Conservation (phyloP, 2,113 vertebrate species). For the Hemicordylus capensis region DNA sequence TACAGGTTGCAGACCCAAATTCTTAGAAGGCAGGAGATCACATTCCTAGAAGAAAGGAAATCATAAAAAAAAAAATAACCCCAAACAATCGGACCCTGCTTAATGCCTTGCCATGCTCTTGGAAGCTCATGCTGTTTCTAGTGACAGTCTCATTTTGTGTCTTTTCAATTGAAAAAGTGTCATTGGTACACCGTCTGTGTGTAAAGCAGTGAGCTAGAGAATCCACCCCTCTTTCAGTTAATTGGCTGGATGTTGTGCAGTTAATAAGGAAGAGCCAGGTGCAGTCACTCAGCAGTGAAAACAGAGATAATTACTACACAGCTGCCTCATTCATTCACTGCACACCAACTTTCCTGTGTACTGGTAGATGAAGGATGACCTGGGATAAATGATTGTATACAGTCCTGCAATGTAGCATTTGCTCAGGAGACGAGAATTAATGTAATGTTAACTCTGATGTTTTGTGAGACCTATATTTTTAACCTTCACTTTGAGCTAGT, state of each 20-base stretch:
- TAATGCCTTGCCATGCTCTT: neutral
- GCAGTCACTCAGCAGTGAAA: constrained; percentile 25
- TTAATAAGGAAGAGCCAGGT: constrained; percentile 24
- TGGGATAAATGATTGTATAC: constrained; percentile 4
- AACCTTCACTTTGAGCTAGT: neutral
- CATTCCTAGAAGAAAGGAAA: too few relatives aligned
- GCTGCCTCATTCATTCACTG: constrained; percentile 21
- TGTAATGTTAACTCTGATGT: neutral
- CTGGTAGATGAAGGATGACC: constrained; percentile 19
- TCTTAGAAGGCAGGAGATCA: neutral
- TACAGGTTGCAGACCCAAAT: neutral
- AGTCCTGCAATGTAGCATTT: neutral
- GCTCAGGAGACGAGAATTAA: neutral
- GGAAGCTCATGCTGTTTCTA: neutral
- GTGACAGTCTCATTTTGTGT: too few relatives aligned
- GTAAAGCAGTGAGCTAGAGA: neutral
- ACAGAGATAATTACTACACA: constrained; percentile 12
- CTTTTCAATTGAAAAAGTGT: neutral
- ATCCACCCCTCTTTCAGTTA: constrained; percentile 4
- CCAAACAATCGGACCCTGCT: neutral
- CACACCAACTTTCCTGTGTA: neutral
- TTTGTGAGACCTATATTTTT: neutral
- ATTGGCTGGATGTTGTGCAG: neutral
- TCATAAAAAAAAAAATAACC: too few relatives aligned
- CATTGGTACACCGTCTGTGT: neutral